These are phyloP conservation scores for Hydrozoanthus tunicans DNA, from an alignment of 64 coral and sea anemone species.

Conservation along the genomic window DNA sequence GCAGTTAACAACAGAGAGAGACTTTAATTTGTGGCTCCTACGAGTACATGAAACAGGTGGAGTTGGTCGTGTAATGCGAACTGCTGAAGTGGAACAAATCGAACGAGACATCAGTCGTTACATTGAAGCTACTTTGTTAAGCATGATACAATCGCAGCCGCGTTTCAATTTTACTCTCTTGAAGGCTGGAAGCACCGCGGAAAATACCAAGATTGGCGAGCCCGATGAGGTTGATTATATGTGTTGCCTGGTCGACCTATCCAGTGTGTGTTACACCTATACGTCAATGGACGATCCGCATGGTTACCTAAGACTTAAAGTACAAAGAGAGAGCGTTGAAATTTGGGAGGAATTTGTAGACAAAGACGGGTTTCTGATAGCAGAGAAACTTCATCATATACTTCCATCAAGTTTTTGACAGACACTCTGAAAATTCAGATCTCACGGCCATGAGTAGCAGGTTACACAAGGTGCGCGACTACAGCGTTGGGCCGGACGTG, in stretches of 20 bases:
- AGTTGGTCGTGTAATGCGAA: conserved; percentile 49
- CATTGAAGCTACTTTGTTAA: conserved; percentile 46
- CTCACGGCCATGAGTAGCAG: conserved; percentile 51
- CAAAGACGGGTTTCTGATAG: conserved; percentile 50
- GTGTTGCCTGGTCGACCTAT: conserved; percentile 53
- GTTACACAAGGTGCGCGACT: conserved; percentile 62
- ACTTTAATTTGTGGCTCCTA: conserved; percentile 32
- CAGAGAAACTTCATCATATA: conserved; percentile 50
- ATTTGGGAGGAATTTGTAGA: conserved; percentile 44
- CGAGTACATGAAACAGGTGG: conserved; percentile 46
- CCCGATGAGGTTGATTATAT: conserved; percentile 66
- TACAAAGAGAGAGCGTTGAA: not conserved
- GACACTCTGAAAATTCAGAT: conserved; percentile 60
- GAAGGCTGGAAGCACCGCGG: conserved; percentile 55
- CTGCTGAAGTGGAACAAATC: conserved; percentile 50
- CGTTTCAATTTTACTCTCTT: conserved; percentile 38
- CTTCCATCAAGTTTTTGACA: conserved; percentile 63
- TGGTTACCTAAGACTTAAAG: conserved; percentile 52
- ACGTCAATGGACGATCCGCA: not conserved
- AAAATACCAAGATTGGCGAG: conserved; percentile 68
- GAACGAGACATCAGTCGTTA: conserved; percentile 52
- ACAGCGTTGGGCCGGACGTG: not conserved
- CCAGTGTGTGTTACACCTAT: conserved; percentile 24
- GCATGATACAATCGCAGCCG: conserved; percentile 11
- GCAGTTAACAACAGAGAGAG: not conserved